Evolutionary conservation across 2,888 invertebrate species (phyloP).

Genomic region (Tolmerus cingulatus): DNA sequence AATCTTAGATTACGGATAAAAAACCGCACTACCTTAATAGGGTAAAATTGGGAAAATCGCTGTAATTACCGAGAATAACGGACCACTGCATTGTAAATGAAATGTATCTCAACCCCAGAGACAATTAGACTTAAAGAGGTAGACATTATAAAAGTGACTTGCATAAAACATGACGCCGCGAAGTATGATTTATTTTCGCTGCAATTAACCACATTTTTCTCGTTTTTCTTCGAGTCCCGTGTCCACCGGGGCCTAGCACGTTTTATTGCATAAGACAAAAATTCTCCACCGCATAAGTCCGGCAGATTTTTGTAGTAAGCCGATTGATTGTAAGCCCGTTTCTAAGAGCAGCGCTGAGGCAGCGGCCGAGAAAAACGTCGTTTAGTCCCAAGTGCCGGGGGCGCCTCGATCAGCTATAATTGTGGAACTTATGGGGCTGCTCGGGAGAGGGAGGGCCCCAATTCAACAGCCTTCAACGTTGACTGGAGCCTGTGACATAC

Average conservation of each 20-base stretch:
- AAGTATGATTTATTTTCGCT: not conserved
- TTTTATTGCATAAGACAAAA: conserved; percentile 11
- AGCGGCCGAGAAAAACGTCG: not conserved
- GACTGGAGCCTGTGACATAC: conserved; percentile 26
- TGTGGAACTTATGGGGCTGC: not conserved
- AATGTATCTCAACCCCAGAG: not conserved
- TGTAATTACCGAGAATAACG: not conserved
- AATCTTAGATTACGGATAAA: not conserved
- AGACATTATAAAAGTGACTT: not conserved
- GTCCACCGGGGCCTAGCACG: not conserved
- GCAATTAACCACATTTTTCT: conserved; percentile 22
- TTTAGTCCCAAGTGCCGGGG: not conserved
- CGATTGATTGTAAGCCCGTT: not conserved
- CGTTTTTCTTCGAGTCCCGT: not conserved
- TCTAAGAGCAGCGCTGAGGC: not conserved
- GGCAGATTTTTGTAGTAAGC: not conserved
- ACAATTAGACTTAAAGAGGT: not conserved
- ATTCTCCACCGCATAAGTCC: not conserved
- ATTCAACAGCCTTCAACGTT: conserved; percentile 37
- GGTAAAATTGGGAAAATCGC: not conserved
- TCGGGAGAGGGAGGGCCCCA: not conserved
- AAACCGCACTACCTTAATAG: not conserved
- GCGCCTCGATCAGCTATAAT: conserved; percentile 29
- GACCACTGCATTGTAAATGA: not conserved
- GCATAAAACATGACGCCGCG: not conserved